phyloP scores from a whole-genome alignment of 2,113 vertebrate species.

The Prionailurus viverrinus region DNA sequence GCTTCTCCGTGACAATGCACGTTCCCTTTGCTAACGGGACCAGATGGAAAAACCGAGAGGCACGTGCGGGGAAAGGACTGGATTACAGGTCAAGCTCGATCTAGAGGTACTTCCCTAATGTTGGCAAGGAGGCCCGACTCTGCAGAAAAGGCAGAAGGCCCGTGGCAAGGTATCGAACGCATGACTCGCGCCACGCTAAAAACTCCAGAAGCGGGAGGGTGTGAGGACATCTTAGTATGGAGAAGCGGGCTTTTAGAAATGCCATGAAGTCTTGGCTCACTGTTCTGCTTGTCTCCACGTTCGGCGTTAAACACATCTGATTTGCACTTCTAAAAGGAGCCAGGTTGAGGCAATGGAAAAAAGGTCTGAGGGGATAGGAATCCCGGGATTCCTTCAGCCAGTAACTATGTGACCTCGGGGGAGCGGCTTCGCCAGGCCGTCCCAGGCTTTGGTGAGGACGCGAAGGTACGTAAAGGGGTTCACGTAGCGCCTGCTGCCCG shows the following conservation, averaged over 20 bases:
- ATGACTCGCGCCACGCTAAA: fast-evolving
- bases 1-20: background rate
- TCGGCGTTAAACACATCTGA: background rate
- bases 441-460: fast-evolving
- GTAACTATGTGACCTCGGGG: fast-evolving
- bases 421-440: no score
- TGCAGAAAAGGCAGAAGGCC: background rate
- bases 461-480: fast-evolving
- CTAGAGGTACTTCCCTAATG: fast-evolving
- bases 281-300: background rate
- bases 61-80: fast-evolving
- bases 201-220: background rate
- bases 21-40: background rate
- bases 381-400: no score
- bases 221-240: background rate
- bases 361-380: background rate
- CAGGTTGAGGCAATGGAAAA: background rate
- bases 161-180: fast-evolving
- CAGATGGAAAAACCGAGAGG: background rate
- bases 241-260: background rate
- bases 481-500: fast-evolving
- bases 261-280: background rate
- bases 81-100: fast-evolving
- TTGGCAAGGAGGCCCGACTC: fast-evolving
- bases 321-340: background rate